These are phyloP conservation scores for Trichogramma evanescens DNA, from an alignment of 2,888 invertebrate genomes.

Conservation along the genomic window DNA sequence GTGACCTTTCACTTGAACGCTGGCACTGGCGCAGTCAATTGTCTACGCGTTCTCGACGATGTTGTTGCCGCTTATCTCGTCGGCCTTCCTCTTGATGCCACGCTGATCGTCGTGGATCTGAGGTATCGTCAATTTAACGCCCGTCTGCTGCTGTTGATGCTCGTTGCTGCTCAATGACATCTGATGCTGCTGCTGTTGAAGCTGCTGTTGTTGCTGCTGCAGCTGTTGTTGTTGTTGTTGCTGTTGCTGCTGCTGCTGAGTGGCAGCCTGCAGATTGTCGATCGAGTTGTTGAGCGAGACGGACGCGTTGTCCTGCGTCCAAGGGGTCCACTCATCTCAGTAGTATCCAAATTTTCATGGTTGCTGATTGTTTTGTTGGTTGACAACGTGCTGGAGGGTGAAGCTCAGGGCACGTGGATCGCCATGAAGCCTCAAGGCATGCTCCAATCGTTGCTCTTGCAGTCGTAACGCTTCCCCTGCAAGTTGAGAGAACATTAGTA, in stretches of 20 bases:
- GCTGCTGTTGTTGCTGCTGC: conserved; percentile 31
- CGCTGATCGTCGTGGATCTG: conserved; percentile 33
- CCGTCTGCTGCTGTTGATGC: conserved; percentile 23
- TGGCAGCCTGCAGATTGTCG: conserved; percentile 28
- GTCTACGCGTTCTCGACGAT: conserved; percentile 37
- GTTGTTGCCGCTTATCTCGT: conserved; percentile 40
- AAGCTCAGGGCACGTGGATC: conserved; percentile 76
- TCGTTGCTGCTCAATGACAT: conserved; percentile 29
- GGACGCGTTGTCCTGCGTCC: conserved; percentile 37
- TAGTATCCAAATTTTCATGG: conserved; percentile 79
- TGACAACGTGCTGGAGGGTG: conserved; percentile 54
- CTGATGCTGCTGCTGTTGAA: conserved; percentile 25
- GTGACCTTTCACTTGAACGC: conserved; percentile 44
- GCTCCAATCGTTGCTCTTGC: conserved; percentile 75
- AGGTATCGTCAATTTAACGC: conserved; percentile 21
- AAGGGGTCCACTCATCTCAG: conserved; percentile 56
- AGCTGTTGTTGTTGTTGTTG: conserved; percentile 35
- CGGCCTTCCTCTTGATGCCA: conserved; percentile 43
- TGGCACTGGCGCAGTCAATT: conserved; percentile 1
- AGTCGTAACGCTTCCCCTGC: conserved; percentile 49
- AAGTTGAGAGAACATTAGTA: not conserved
- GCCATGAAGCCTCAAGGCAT: conserved; percentile 72
- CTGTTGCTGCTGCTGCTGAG: conserved; percentile 26
- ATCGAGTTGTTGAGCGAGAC: conserved; percentile 29
- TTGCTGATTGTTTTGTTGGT: conserved; percentile 51